Percentiles rank a stretch among this genome's conserved stretches.
phyloP scores from a whole-genome alignment of 2,113 vertebrate genomes.

The Ceyx melanurus region DNA sequence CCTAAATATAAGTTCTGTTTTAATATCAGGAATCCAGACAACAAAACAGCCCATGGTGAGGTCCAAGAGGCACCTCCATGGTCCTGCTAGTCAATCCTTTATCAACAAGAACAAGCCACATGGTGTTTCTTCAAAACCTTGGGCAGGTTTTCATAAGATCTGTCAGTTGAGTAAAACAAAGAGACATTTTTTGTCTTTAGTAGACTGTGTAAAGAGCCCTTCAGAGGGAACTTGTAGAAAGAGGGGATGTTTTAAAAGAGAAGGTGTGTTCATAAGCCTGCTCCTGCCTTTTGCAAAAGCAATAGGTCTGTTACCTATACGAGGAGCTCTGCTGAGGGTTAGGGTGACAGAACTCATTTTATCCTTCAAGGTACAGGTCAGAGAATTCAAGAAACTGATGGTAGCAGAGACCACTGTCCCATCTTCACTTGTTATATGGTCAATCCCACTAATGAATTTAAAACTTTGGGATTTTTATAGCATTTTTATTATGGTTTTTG shows the following conservation, averaged over 20 bases:
- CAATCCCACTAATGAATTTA: background rate
- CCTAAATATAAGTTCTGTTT: background rate
- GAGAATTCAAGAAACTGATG: background rate
- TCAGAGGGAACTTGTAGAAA: background rate
- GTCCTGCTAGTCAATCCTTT: background rate
- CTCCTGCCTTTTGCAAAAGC: background rate
- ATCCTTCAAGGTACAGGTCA: background rate
- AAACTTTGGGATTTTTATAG: background rate
- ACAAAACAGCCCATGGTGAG: background rate
- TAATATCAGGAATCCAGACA: background rate
- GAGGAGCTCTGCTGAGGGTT: background rate
- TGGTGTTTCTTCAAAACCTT: background rate
- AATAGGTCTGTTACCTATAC: background rate
- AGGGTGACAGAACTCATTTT: background rate
- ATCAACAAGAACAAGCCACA: background rate
- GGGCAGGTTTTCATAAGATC: background rate
- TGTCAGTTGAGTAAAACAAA: background rate
- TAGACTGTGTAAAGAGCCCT: background rate
- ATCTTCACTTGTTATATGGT: background rate
- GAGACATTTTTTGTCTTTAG: background rate
- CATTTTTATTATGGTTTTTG: background rate
- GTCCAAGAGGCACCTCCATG: background rate
- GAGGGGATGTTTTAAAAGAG: background rate
- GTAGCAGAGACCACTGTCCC: background rate
- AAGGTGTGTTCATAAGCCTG: background rate